Base-by-base conservation (phyloP, 2,797 vertebrate genomes). In the Ciconia nigra region DNA sequence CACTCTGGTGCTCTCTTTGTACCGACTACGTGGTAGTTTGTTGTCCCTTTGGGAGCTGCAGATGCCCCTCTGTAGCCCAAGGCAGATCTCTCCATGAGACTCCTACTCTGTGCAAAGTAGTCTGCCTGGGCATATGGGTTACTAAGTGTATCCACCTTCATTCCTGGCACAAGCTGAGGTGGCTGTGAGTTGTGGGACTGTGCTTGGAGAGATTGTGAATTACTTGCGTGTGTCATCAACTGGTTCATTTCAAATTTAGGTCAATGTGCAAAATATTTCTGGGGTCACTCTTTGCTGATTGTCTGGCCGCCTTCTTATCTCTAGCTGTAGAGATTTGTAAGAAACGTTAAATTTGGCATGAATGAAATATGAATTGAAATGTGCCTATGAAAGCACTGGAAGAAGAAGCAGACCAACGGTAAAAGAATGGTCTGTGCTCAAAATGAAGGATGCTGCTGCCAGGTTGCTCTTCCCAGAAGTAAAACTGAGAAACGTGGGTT, bases 271-370 rank as follows among this genome's bases (percentile, higher is more conserved):
- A 70, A 73, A 33, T 47, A 71, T 39, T 95, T 35, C 25, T 89
- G 54, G 21, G 10, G 17, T 87, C 28, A 4, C 15, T 35, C 19
- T 62, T 83, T 58, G 9, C 37, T 62, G 44, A 18, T 59, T 46
- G 5, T 80, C 55, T 73, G 66, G 42, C 35, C 0, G 0, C 0
- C 0, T 55, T 54, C 51, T 37, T 79, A 25, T 14, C 33, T 82
- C 80, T 52, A 17, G 14, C 7, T 63, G 19, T 39, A 52, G 49
- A 54, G 4, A 11, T 9, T 81, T 78, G 24, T 42, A 58, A 67
- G 67, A 69, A 83, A 61, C 37, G n/a, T 10, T 72, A 19, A 13
- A 15, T n/a, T 42, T 85, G 33, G 5, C 11, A 37, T 61, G n/a
- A 82, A 83, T 28, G 17, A 83, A 90, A 59, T 52, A 35, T 8